Conservation (phyloP, 2,797 vertebrate genomes). For the Cirrhinus mrigala region DNA sequence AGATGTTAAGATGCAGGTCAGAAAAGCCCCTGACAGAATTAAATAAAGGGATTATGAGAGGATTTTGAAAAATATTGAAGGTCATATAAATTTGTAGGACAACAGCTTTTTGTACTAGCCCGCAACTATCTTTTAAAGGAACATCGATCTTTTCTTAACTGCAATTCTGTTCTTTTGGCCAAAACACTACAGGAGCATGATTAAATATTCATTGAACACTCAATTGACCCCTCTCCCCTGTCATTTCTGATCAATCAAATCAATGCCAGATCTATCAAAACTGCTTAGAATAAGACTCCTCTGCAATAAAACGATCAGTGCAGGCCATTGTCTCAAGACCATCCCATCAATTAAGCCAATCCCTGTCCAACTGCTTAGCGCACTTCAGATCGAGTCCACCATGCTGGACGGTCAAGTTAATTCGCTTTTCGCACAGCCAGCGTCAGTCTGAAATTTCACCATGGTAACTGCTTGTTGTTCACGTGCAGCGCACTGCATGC, state of each 20-base stretch:
- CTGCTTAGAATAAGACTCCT: conserved; percentile 28
- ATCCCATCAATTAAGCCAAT: conserved; percentile 44
- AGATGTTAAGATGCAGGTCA: conserved; percentile 23
- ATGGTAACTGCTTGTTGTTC: conserved; percentile 50
- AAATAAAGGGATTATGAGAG: background rate
- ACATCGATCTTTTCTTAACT: conserved; percentile 32
- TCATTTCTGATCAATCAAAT: conserved; percentile 52
- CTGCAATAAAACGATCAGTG: conserved; percentile 42
- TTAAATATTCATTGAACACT: conserved; percentile 56
- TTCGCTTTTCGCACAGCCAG: conserved; percentile 15
- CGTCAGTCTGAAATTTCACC: conserved; percentile 27
- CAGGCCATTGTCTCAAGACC: conserved; percentile 39
- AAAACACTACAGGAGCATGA: conserved; percentile 41
- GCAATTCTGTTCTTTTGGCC: conserved; percentile 25
- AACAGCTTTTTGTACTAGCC: background rate
- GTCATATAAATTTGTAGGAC: background rate
- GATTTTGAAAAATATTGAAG: conserved; percentile 15
- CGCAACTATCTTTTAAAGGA: conserved; percentile 12
- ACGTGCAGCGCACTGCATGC: conserved; percentile 30
- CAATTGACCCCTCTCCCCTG: conserved; percentile 39
- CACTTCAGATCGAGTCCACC: conserved; percentile 35
- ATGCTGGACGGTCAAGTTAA: conserved; percentile 32
- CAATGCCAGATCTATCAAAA: conserved; percentile 47
- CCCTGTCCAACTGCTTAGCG: conserved; percentile 36
- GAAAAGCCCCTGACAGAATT: background rate